Base-by-base conservation (phyloP, 2,797 vertebrate genomes). In the Yasuhikotakia modesta region DNA sequence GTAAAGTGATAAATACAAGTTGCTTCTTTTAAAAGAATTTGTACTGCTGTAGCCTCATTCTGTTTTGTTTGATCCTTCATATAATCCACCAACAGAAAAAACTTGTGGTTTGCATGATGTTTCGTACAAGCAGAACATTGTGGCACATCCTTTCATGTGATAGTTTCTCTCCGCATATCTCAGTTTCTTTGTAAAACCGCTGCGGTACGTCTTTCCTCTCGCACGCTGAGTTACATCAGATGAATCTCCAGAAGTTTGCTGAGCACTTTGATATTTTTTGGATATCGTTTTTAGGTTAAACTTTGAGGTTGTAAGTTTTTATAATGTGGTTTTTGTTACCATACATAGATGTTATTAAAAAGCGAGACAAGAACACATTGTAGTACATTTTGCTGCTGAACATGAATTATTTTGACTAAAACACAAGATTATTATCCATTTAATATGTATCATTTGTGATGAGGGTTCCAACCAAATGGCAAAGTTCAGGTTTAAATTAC, bases 401-500 rank as follows among this genome's bases (percentile, higher is more conserved):
- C 35, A 39, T 0, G 10, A 39, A 39, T 39, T 6, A 13, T 48
- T 48, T 14, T 13, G 0, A 0, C 2, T 0, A 16, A 14, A 16
- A 16, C 6, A 48, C 16, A 4, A 48, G 45, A 48, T 48, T 48
- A 48, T 48, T 48, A 48, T 14, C 16, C 1, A 48, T 48, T 14
- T 8, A 39, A 14, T 17, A 50, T 50, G 10, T 53, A 8, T 70
- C 64, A 53, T 45, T 4, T 13, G 60, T 48, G 50, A 85, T 79
- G 68, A 45, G 21, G 67, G 43, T 45, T 21, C 50, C 39, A 32
- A 27, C 46, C 76, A 65, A 58, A 80, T 70, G 82, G 80, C 73
- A 76, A 82, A 82, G 82, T 84, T 84, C 81, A 81, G 4, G 68
- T 87, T 85, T 86, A 90, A 91, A 88, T 88, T 91, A 88, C 89